Conservation (phyloP, 2,888 invertebrate species). For the Hoplodrina ambigua region DNA sequence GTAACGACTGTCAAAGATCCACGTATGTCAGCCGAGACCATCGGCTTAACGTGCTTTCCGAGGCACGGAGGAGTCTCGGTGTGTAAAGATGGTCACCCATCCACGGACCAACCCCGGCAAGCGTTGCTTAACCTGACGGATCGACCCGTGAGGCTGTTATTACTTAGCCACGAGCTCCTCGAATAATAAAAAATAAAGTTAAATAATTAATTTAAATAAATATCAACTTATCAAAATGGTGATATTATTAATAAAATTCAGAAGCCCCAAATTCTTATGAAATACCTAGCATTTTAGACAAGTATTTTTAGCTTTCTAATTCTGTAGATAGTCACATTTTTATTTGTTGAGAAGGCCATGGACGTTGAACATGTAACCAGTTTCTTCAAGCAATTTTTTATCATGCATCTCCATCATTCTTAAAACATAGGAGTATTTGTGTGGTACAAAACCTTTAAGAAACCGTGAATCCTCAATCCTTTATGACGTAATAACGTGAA, state of each 20-base stretch:
- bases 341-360: neutral
- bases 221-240: constrained; percentile 2
- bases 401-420: neutral
- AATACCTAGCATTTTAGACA: neutral
- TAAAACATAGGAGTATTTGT: neutral
- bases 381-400: neutral
- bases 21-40: too few relatives aligned
- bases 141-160: too few relatives aligned
- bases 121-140: too few relatives aligned
- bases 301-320: constrained; percentile 1
- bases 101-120: too few relatives aligned
- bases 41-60: too few relatives aligned
- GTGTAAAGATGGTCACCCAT: too few relatives aligned
- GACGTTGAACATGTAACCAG: neutral
- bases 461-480: constrained; percentile 7
- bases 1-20: too few relatives aligned
- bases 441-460: neutral
- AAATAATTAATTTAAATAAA: neutral
- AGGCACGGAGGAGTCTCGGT: too few relatives aligned
- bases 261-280: neutral
- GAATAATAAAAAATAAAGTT: neutral
- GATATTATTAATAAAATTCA: constrained; percentile 11
- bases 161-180: too few relatives aligned
- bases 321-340: neutral
- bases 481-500: constrained; percentile 16